Conservation (phyloP, 2,888 invertebrate species). For the Tryphoninae sp. region DNA sequence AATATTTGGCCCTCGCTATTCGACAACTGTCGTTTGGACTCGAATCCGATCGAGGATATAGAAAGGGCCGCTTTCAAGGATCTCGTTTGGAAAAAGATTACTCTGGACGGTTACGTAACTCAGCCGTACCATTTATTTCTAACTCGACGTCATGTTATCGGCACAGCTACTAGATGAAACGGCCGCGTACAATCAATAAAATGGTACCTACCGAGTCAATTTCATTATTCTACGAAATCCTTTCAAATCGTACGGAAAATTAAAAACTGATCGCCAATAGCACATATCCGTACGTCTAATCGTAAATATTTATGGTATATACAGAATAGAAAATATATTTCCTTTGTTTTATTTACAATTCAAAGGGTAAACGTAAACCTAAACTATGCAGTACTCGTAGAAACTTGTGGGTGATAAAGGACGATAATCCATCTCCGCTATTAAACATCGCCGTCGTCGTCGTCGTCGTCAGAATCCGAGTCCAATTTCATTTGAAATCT, state of each 20-base stretch:
- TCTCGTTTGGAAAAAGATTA: conserved; percentile 70
- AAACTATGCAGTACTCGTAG: not conserved
- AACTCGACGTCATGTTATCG: conserved; percentile 74
- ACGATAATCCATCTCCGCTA: not conserved
- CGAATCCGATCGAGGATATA: conserved; percentile 70
- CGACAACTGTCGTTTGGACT: conserved; percentile 74
- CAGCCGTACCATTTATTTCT: conserved; percentile 73
- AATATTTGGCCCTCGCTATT: conserved; percentile 77
- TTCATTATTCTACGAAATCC: no score
- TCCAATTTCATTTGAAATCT: conserved; percentile 40
- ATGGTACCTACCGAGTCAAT: no score
- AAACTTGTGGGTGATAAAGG: not conserved
- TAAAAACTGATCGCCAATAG: no score
- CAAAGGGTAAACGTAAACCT: not conserved
- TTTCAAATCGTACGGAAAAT: no score
- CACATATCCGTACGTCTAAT: no score
- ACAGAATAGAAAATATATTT: not conserved
- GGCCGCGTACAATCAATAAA: not conserved
- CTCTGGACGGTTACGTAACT: conserved; percentile 73
- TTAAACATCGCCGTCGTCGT: conserved; percentile 30
- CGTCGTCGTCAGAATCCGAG: conserved; percentile 40
- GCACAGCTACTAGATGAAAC: conserved; percentile 72
- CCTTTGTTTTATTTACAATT: not conserved
- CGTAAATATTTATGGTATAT: no score
- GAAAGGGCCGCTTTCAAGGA: conserved; percentile 70